Percentiles rank a stretch among this genome's conserved stretches.
phyloP scores from a whole-genome alignment of 1,140 invertebrate species.

The Meloidogyne hapla region DNA sequence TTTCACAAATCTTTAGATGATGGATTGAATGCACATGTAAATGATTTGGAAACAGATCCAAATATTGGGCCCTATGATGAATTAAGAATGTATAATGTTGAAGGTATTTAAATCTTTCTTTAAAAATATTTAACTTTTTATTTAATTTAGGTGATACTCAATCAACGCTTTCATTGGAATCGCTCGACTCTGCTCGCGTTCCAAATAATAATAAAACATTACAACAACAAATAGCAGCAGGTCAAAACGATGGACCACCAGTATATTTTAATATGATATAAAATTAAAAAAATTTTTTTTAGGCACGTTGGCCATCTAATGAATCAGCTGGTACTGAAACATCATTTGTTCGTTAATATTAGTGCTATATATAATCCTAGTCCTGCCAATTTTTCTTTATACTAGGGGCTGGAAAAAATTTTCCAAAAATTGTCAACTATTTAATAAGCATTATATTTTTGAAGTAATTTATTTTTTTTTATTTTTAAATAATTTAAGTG shows the following conservation, averaged over 20 bases:
- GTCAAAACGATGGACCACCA: not conserved
- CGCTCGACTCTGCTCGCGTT: slow-evolving; percentile 48
- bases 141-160: slow-evolving; percentile 49
- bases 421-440: no score
- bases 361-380: not conserved
- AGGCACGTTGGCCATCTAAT: slow-evolving; percentile 28
- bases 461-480: no score
- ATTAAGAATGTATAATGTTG: slow-evolving; percentile 60
- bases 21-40: slow-evolving; percentile 57
- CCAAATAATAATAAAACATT: not conserved
- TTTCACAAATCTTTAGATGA: slow-evolving; percentile 45
- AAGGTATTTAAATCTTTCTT: slow-evolving; percentile 31
- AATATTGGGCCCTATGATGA: slow-evolving; percentile 63
- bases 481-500: no score
- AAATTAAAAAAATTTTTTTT: not conserved
- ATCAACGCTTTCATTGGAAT: slow-evolving; percentile 59
- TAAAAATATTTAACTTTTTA: not conserved
- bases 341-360: slow-evolving; percentile 23
- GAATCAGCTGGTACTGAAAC: slow-evolving; percentile 27
- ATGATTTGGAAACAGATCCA: slow-evolving; percentile 61
- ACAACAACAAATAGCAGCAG: not conserved
- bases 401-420: not conserved
- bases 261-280: not conserved
- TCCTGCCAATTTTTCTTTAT: not conserved
- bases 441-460: no score